Evolutionary conservation across 2,888 invertebrate genomes (phyloP).

Genomic region (Globia sparganii): DNA sequence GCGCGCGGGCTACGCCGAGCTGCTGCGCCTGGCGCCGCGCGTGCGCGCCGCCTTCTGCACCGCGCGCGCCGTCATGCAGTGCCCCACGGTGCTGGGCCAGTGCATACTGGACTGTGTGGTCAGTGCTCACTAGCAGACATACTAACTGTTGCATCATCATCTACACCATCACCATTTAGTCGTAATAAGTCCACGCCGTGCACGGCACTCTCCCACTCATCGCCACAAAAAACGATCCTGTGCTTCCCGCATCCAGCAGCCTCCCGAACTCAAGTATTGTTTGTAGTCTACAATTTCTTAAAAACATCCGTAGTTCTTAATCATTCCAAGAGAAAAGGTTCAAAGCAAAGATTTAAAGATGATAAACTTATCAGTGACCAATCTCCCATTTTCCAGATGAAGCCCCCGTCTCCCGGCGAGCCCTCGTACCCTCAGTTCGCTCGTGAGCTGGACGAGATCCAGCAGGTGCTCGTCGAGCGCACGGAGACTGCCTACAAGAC

Average conservation of each 20-base stretch:
- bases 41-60: slow-evolving; percentile 94
- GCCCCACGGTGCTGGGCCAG: slow-evolving; percentile 97
- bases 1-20: slow-evolving; percentile 97
- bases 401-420: slow-evolving; percentile 92
- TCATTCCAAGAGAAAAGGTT: not conserved
- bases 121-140: slow-evolving; percentile 34
- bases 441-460: slow-evolving; percentile 91
- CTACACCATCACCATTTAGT: not conserved
- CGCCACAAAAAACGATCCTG: not conserved
- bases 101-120: slow-evolving; percentile 94
- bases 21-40: slow-evolving; percentile 94
- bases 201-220: not conserved
- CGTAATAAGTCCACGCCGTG: not conserved
- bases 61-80: slow-evolving; percentile 96
- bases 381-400: slow-evolving; percentile 63
- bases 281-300: not conserved
- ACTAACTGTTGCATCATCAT: not conserved
- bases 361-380: not conserved
- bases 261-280: not conserved
- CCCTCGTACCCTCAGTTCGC: slow-evolving; percentile 92
- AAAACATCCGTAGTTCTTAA: not conserved
- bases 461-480: slow-evolving; percentile 91
- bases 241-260: not conserved
- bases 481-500: slow-evolving; percentile 94
- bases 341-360: not conserved